Percentiles rank a stretch among this genome's conserved stretches.
Conservation (phyloP, 2,888 invertebrate genomes). For the Mesorhabditis sp. region DNA sequence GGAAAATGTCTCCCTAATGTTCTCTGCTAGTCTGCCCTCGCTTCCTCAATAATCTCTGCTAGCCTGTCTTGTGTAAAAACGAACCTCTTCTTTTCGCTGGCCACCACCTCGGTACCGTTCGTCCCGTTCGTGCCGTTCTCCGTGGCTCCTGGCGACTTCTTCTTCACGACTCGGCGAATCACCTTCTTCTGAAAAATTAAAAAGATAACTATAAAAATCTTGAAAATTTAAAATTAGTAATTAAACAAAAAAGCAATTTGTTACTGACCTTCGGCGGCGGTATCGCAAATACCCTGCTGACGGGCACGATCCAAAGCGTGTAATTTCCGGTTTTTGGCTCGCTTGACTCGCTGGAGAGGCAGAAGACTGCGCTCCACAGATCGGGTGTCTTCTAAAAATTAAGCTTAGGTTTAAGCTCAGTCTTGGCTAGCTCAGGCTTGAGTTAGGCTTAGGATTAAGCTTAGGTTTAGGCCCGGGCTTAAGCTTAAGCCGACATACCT, state of each 20-base stretch:
- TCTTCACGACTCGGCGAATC: slow-evolving; percentile 12
- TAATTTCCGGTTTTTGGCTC: slow-evolving; percentile 22
- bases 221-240: slow-evolving; percentile 10
- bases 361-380: too few relatives aligned
- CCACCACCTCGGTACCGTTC: slow-evolving; percentile 10
- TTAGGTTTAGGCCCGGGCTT: too few relatives aligned
- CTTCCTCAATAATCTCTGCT: too few relatives aligned
- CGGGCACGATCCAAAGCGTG: slow-evolving; percentile 41
- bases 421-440: too few relatives aligned
- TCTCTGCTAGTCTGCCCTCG: too few relatives aligned
- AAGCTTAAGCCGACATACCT: too few relatives aligned
- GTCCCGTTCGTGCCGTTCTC: slow-evolving; percentile 13
- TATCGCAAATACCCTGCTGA: slow-evolving; percentile 37
- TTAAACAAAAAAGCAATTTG: not conserved
- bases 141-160: slow-evolving; percentile 8
- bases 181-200: slow-evolving; percentile 40
- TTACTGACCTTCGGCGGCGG: slow-evolving; percentile 22
- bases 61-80: too few relatives aligned
- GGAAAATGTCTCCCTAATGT: too few relatives aligned
- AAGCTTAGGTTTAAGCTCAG: too few relatives aligned
- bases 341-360: too few relatives aligned
- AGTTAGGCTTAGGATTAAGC: too few relatives aligned
- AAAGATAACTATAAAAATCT: slow-evolving; percentile 38
- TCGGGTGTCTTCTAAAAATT: too few relatives aligned
- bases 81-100: slow-evolving; percentile 11